Conservation (phyloP, 1,140 invertebrate species). For the Heliconius congener region DNA sequence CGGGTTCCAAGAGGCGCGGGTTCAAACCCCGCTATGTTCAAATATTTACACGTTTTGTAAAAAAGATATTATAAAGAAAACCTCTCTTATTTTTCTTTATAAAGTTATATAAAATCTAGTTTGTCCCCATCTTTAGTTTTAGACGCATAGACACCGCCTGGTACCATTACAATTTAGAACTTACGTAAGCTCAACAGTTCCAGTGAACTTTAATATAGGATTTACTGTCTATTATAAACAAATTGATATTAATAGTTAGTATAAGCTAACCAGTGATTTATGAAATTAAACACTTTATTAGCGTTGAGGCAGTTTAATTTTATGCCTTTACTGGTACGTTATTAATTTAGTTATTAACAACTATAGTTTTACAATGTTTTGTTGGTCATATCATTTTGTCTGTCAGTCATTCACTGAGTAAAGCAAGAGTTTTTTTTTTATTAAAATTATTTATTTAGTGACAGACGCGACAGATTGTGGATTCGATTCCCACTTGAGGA, state of each 20-base stretch:
- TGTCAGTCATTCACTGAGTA: not conserved
- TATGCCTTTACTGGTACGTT: not conserved
- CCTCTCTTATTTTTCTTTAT: no score
- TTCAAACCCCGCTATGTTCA: no score
- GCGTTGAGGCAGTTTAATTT: not conserved
- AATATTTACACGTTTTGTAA: no score
- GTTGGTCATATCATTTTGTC: not conserved
- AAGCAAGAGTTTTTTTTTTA: no score
- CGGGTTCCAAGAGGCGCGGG: no score
- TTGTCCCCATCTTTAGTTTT: constrained; percentile 6
- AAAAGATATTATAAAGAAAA: no score
- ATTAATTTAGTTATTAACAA: not conserved
- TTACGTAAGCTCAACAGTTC: constrained; percentile 19
- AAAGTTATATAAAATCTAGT: not conserved
- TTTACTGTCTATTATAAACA: constrained; percentile 18
- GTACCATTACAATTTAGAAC: constrained; percentile 30
- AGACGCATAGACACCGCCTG: constrained; percentile 31
- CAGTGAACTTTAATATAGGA: constrained; percentile 30
- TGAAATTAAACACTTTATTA: constrained; percentile 17
- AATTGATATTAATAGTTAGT: constrained; percentile 22
- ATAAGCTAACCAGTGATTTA: not conserved
- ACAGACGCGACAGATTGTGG: no score
- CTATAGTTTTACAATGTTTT: not conserved
- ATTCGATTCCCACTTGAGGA: no score
- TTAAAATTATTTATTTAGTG: no score